phyloP scores from a whole-genome alignment of 2,888 invertebrate genomes.

The Apodemia zela region DNA sequence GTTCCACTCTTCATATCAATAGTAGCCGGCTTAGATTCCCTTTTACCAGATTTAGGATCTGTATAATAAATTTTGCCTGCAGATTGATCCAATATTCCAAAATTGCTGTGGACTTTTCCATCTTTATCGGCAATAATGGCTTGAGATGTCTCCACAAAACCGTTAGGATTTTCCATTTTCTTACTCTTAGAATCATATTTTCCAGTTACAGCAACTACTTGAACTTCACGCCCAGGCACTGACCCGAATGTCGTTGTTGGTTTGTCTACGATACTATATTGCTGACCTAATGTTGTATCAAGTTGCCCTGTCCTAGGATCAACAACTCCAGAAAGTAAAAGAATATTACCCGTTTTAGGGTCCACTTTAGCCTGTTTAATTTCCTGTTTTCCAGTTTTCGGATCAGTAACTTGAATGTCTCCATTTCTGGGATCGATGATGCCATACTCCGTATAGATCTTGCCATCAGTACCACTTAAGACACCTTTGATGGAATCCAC shows the following conservation, averaged over 20 bases:
- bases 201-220: slow-evolving; percentile 80
- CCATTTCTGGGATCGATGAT: slow-evolving; percentile 82
- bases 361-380: slow-evolving; percentile 66
- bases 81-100: slow-evolving; percentile 82
- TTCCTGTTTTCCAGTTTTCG: slow-evolving; percentile 68
- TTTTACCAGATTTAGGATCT: slow-evolving; percentile 81
- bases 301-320: slow-evolving; percentile 81
- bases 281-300: slow-evolving; percentile 79
- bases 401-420: slow-evolving; percentile 63
- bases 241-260: slow-evolving; percentile 68
- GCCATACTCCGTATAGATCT: slow-evolving; percentile 81
- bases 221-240: slow-evolving; percentile 70
- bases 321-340: slow-evolving; percentile 74
- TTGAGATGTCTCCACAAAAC: slow-evolving; percentile 73
- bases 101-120: slow-evolving; percentile 84
- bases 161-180: slow-evolving; percentile 79
- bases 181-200: slow-evolving; percentile 82
- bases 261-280: slow-evolving; percentile 82
- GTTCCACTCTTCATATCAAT: slow-evolving; percentile 79
- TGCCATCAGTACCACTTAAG: slow-evolving; percentile 81
- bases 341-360: slow-evolving; percentile 75
- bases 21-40: slow-evolving; percentile 81
- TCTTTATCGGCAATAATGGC: slow-evolving; percentile 85
- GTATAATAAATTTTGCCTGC: slow-evolving; percentile 80
- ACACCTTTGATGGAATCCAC: slow-evolving; percentile 71